These are phyloP conservation scores for Eurytoma adleriae DNA, from an alignment of 2,888 invertebrate species.

Conservation along the genomic window DNA sequence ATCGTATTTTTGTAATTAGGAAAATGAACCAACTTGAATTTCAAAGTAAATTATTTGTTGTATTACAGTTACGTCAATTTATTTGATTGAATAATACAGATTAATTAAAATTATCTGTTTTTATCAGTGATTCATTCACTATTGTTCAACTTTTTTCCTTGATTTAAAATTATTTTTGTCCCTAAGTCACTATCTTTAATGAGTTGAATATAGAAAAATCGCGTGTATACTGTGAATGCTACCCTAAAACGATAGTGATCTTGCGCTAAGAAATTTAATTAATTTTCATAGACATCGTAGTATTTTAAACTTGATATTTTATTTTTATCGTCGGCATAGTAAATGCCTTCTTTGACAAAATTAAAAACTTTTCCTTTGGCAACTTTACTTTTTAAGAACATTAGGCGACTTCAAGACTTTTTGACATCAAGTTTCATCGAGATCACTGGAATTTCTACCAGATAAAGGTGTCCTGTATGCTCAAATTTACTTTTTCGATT, in stretches of 20 bases:
- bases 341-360: conserved; percentile 1
- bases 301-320: neutral
- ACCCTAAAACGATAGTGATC: neutral
- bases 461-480: no score
- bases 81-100: no score
- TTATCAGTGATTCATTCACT: no score
- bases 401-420: conserved; percentile 5
- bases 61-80: no score
- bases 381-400: conserved; percentile 10
- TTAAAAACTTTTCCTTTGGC: conserved; percentile 12
- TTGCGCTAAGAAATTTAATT: neutral
- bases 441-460: conserved; percentile 4
- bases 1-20: no score
- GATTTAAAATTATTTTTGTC: neutral
- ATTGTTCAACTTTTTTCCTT: no score
- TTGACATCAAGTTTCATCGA: conserved; percentile 13
- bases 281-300: neutral
- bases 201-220: conserved; percentile 1
- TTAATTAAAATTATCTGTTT: no score
- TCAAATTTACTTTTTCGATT: no score
- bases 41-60: no score
- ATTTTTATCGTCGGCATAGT: neutral
- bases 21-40: no score
- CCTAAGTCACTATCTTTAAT: neutral
- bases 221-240: conserved; percentile 1